Evolutionary conservation across 1,140 invertebrate species (phyloP), one percentile per base, ranked within the genome.

Genomic region (Idris sp.): DNA sequence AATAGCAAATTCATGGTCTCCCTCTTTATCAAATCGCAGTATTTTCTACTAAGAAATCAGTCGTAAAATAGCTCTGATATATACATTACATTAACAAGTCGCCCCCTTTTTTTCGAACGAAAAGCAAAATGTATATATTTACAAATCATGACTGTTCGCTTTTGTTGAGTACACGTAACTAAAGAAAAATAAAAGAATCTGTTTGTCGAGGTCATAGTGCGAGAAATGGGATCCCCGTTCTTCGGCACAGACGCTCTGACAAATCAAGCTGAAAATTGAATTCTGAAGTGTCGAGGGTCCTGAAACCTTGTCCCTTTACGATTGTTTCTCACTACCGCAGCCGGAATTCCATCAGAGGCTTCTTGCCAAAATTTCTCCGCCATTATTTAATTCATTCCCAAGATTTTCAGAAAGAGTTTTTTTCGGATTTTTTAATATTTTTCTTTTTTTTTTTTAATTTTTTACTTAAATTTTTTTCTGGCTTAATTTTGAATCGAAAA

Each of bases 261-360:
- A 86, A 86, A 86, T 85, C 83, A 86, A 85, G 83, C 84, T 86
- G 83, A 84, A 86, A 85, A 85, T 85, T 84, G 83, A 86, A 85
- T 86, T 86, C 82, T 86, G 59, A 76, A 76, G 81, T 72, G 73
- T 74, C 61, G 56, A 72, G 69, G 59, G 62, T 74, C 53, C 43
- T 44, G 46, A 72, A 59, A 65, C 56, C 44, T 48, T 46, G 54
- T 67, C 58, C 51, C 67, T 78, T 74, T 72, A 68, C 75, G 77
- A 81, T 80, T 81, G 75, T 81, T 80, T 80, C 69, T 76, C 71
- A 62, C 79, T 61, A 65, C 77, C 72, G 67, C 73, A 65, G 77
- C 67, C 73, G 61, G 53, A 62, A 79, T 72, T 80, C 72, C 75
- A 35, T 28, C n/a, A n/a, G 30, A 33, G 46, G 62, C 68, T 68